phyloP scores from a whole-genome alignment of 2,113 vertebrate genomes.

The Macrotus californicus region DNA sequence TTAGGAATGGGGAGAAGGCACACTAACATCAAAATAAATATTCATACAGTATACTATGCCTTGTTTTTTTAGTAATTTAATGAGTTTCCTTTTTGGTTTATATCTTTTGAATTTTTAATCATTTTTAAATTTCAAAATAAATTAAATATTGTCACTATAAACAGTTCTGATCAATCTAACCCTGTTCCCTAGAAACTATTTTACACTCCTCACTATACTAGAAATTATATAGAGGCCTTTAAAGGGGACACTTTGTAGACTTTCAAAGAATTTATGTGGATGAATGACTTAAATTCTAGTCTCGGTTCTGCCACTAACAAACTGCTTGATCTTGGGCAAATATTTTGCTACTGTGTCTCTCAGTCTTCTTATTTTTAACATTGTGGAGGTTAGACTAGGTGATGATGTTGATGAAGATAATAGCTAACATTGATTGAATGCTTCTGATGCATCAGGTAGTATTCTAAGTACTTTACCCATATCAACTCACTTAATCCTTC shows the following conservation, averaged over 20 bases:
- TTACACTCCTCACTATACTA: not conserved
- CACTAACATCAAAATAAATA: not conserved
- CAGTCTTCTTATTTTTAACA: constrained; percentile 12
- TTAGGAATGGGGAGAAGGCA: not conserved
- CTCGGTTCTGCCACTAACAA: not conserved
- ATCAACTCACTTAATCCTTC: not conserved
- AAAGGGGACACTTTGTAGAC: not conserved
- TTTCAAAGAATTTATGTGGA: not conserved
- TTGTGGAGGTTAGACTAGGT: not conserved
- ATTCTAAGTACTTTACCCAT: not conserved
- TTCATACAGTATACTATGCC: not conserved
- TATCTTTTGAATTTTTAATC: constrained; percentile 35
- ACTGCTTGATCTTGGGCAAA: not conserved
- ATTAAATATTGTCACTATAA: not conserved
- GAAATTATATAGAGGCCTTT: not conserved
- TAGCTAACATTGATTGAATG: not conserved
- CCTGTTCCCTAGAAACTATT: not conserved
- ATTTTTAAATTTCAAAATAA: constrained; percentile 34
- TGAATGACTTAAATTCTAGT: not conserved
- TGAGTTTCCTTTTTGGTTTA: not conserved
- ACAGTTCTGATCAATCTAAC: not conserved
- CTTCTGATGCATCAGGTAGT: not conserved
- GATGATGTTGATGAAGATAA: not conserved
- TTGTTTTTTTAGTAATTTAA: not conserved
- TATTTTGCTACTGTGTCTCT: not conserved